These are phyloP conservation scores for Dendrophyllia cribrosa DNA, from an alignment of 64 coral and sea anemone genomes.

Conservation along the genomic window DNA sequence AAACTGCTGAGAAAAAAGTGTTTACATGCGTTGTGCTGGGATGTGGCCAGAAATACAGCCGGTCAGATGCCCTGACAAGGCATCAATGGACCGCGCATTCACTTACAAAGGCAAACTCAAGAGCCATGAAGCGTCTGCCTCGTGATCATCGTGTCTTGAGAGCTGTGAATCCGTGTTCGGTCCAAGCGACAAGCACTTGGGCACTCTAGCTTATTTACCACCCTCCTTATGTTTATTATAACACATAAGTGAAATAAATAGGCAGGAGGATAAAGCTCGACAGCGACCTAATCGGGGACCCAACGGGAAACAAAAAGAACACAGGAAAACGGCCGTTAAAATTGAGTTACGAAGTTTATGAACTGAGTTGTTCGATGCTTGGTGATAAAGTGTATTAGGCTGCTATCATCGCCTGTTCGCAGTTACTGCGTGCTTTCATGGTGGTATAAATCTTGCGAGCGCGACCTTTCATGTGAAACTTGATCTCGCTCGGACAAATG, in stretches of 20 bases:
- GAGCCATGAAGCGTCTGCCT: slow-evolving; percentile 54
- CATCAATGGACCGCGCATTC: slow-evolving; percentile 90
- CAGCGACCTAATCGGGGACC: too few relatives aligned
- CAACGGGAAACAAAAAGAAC: not conserved
- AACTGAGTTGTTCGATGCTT: not conserved
- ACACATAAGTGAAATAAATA: slow-evolving; percentile 1
- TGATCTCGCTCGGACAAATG: slow-evolving; percentile 17
- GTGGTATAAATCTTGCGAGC: slow-evolving; percentile 28
- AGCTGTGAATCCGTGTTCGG: slow-evolving; percentile 16
- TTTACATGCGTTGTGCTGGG: slow-evolving; percentile 77
- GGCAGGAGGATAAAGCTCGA: too few relatives aligned
- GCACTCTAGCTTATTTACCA: slow-evolving; percentile 11
- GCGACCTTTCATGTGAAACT: slow-evolving; percentile 46
- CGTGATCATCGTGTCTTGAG: slow-evolving; percentile 19
- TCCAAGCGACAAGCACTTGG: slow-evolving; percentile 13
- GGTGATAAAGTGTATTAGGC: slow-evolving; percentile 18
- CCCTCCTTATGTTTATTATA: slow-evolving; percentile 15
- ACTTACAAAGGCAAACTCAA: slow-evolving; percentile 60
- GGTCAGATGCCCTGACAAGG: slow-evolving; percentile 85
- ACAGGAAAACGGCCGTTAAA: not conserved
- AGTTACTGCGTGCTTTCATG: slow-evolving; percentile 46
- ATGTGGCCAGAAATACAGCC: slow-evolving; percentile 91
- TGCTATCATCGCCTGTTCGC: slow-evolving; percentile 47
- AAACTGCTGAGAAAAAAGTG: slow-evolving; percentile 87
- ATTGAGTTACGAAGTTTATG: not conserved